phyloP scores from a whole-genome alignment of 53 echinoderm and acorn worm species.

The Paelopatides confundens region DNA sequence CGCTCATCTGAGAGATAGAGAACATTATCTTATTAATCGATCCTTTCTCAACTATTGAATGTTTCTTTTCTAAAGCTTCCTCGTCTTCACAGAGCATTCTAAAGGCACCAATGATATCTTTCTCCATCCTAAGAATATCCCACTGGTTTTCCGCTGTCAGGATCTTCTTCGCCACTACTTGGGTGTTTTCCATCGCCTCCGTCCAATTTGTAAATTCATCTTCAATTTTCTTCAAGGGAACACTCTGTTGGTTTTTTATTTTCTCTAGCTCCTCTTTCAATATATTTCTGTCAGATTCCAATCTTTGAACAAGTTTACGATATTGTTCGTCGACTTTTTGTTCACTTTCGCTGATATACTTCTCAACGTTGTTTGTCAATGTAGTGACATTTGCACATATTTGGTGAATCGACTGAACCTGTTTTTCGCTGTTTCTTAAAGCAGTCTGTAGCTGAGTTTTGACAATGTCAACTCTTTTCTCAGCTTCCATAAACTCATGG shows the following conservation, averaged over 20 bases:
- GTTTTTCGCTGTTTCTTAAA: background rate
- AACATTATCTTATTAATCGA: too few relatives aligned
- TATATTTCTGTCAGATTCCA: background rate
- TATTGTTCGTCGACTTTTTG: background rate
- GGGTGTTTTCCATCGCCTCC: background rate
- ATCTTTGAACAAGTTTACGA: background rate
- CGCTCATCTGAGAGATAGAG: too few relatives aligned
- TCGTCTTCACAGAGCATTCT: too few relatives aligned
- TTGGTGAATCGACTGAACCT: background rate
- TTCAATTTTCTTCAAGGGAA: background rate
- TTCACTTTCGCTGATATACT: background rate
- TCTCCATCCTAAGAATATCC: conserved; percentile 5
- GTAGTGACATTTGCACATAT: background rate
- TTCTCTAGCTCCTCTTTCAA: background rate
- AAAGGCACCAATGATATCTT: background rate
- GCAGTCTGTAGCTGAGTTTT: background rate
- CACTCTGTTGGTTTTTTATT: background rate
- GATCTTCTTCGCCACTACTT: background rate
- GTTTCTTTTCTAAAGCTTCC: too few relatives aligned
- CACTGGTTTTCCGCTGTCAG: background rate
- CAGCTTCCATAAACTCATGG: background rate
- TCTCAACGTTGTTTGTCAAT: background rate
- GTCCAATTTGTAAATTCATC: background rate
- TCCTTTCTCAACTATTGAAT: too few relatives aligned
- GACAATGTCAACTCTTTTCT: background rate